Percentiles rank a stretch among this genome's conserved stretches.
These are phyloP conservation scores for Clarias pachynema DNA, from an alignment of 2,797 vertebrate species.

Conservation along the genomic window DNA sequence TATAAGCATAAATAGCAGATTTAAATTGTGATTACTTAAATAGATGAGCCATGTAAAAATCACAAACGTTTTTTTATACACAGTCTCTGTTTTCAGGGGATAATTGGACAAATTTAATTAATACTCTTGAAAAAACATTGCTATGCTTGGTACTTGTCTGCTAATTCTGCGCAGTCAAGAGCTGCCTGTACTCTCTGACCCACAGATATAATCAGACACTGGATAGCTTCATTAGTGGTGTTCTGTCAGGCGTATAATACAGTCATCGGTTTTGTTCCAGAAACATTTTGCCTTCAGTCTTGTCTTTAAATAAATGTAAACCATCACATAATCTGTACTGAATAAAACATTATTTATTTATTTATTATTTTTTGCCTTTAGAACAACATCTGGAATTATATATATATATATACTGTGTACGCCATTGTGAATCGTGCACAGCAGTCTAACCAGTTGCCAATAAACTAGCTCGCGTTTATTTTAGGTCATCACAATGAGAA, in stretches of 20 bases:
- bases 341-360: background rate
- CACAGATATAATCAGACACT: constrained; percentile 20
- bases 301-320: background rate
- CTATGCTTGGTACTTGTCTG: constrained; percentile 10
- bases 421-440: background rate
- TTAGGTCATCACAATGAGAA: background rate
- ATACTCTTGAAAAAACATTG: background rate
- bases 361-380: background rate
- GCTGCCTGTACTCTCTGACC: constrained; percentile 10
- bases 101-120: constrained; percentile 10
- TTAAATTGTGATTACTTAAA: background rate
- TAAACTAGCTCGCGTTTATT: background rate
- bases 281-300: background rate
- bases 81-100: background rate
- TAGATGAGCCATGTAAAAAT: background rate
- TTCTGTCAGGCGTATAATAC: constrained; percentile 15
- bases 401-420: background rate
- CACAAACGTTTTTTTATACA: background rate
- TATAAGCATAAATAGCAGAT: background rate
- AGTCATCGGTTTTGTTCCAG: background rate
- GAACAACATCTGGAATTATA: background rate
- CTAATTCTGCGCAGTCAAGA: background rate
- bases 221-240: constrained; percentile 26
- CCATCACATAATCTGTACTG: background rate
- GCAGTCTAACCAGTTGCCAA: background rate